Evolutionary conservation across 2,113 vertebrate species (phyloP).

Genomic region (Stegastes partitus): DNA sequence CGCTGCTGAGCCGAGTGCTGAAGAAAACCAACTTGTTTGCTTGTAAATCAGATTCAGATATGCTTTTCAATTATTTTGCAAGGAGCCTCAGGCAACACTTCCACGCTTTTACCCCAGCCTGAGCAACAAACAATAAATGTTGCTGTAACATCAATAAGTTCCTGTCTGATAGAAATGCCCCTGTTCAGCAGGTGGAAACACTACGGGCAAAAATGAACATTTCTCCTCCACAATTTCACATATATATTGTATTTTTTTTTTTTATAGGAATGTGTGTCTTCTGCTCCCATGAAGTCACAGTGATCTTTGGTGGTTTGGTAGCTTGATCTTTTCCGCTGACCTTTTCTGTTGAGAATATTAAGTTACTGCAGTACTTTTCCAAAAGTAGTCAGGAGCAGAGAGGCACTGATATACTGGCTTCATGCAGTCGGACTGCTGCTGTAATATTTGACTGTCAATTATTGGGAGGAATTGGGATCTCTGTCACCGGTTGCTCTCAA

Average conservation of each 20-base stretch:
- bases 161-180: conserved; percentile 18
- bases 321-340: conserved; percentile 24
- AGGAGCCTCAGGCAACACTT: conserved; percentile 13
- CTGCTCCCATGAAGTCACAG: not conserved
- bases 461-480: not conserved
- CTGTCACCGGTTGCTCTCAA: not conserved
- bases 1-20: conserved; percentile 11
- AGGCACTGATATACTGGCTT: not conserved
- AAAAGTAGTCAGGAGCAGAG: conserved; percentile 9
- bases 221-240: not conserved
- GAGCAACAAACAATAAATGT: conserved; percentile 28
- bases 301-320: conserved; percentile 21
- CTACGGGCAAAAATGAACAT: not conserved
- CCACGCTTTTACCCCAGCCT: not conserved
- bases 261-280: not conserved
- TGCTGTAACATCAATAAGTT: conserved; percentile 28
- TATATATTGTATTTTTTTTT: not conserved
- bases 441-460: not conserved
- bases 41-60: conserved; percentile 44
- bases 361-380: conserved; percentile 53
- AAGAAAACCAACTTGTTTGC: conserved; percentile 37
- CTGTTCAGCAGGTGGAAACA: conserved; percentile 3
- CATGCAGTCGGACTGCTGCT: not conserved
- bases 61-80: conserved; percentile 37
- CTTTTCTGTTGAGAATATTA: conserved; percentile 19